Percentiles rank a stretch among this genome's conserved stretches.
These are phyloP conservation scores for Manacus vitellinus DNA, from an alignment of 2,113 vertebrate genomes.

Conservation along the genomic window DNA sequence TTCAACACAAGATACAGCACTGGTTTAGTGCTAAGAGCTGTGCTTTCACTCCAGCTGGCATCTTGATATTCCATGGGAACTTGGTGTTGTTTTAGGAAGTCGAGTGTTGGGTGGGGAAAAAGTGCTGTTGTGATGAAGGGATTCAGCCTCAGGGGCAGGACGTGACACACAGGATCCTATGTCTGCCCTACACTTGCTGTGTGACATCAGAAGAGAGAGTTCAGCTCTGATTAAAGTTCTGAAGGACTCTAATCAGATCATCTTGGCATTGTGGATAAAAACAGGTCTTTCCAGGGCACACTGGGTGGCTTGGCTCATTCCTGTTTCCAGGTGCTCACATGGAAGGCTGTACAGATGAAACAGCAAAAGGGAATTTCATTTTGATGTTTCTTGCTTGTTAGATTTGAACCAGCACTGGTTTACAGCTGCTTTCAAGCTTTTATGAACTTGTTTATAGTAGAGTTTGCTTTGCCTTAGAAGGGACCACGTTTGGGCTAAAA, in stretches of 20 bases:
- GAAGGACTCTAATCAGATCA: too few species aligned
- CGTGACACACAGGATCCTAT: accelerated
- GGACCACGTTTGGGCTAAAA: neutral
- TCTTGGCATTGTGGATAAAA: neutral
- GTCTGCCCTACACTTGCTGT: neutral
- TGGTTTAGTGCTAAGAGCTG: neutral
- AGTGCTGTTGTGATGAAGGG: neutral
- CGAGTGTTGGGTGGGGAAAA: neutral
- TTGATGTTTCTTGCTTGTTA: neutral
- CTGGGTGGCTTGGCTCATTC: neutral
- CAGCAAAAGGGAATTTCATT: neutral
- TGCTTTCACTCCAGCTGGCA: accelerated
- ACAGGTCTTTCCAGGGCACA: neutral
- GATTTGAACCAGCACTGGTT: neutral
- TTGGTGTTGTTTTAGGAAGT: accelerated
- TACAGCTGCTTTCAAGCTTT: neutral
- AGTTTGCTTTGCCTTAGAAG: neutral
- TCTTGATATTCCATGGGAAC: neutral
- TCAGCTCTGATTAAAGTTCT: neutral
- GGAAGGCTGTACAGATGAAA: neutral
- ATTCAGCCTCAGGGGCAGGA: neutral
- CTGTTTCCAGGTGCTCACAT: neutral
- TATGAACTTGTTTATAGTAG: neutral
- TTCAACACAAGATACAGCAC: neutral
- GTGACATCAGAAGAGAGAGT: neutral